Evolutionary conservation across 2,113 vertebrate genomes (phyloP).

Genomic region (Scopus umbretta): DNA sequence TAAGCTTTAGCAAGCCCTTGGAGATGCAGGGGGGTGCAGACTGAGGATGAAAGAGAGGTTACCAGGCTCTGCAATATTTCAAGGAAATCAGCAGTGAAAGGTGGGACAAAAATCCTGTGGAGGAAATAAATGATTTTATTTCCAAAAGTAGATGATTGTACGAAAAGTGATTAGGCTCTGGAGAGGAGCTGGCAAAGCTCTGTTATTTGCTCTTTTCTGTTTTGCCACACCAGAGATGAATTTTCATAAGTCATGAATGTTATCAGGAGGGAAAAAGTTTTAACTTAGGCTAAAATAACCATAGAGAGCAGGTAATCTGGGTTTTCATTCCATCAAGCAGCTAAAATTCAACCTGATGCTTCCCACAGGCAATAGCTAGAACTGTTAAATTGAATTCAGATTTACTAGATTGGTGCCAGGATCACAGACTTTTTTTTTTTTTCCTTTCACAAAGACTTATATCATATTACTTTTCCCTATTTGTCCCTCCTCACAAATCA

Average conservation of each 20-base stretch:
- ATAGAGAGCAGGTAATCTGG: not conserved
- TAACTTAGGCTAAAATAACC: not conserved
- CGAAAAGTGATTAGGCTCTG: not conserved
- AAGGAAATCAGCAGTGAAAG: slow-evolving; percentile 6
- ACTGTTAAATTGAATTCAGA: slow-evolving; percentile 21
- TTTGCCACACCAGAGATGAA: not conserved
- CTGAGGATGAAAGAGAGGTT: not conserved
- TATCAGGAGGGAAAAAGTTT: not conserved
- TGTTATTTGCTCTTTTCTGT: not conserved
- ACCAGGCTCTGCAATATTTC: not conserved
- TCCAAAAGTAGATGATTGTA: not conserved
- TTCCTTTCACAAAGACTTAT: not conserved
- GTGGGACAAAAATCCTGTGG: not conserved
- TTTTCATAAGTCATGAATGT: not conserved
- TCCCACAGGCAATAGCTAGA: not conserved
- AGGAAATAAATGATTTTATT: slow-evolving; percentile 5
- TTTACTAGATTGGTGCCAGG: not conserved
- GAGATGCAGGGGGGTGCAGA: not conserved
- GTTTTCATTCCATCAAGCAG: not conserved
- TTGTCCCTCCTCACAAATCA: not conserved
- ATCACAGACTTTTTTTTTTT: not conserved
- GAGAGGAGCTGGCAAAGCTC: not conserved
- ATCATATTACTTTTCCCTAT: not conserved
- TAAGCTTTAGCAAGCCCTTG: not conserved
- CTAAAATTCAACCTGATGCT: slow-evolving; percentile 25